Evolutionary conservation across 2,797 vertebrate species (phyloP).

Genomic region (Labroides dimidiatus): DNA sequence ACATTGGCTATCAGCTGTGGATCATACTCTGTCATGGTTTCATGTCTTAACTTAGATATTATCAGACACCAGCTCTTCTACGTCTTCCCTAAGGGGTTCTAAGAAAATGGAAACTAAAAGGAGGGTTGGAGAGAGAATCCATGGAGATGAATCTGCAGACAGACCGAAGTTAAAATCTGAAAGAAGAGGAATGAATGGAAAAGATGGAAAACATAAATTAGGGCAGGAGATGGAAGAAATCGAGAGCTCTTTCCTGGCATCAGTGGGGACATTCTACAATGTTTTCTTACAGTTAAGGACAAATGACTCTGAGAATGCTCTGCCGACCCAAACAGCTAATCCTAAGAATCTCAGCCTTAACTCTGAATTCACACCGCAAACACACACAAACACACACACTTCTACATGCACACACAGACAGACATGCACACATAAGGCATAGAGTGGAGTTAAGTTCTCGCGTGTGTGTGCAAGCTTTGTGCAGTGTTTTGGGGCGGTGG

Average conservation of each 20-base stretch:
- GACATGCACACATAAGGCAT: slow-evolving; percentile 2
- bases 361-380: slow-evolving; percentile 25
- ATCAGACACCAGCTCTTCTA: slow-evolving; percentile 54
- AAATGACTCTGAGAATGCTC: slow-evolving; percentile 18
- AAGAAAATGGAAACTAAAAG: slow-evolving; percentile 54
- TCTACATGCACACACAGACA: slow-evolving; percentile 1
- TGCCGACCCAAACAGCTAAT: slow-evolving; percentile 37
- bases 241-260: slow-evolving; percentile 31
- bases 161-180: slow-evolving; percentile 38
- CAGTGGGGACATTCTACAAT: slow-evolving; percentile 12
- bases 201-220: slow-evolving; percentile 39
- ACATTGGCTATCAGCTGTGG: slow-evolving; percentile 31
- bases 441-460: slow-evolving; percentile 16
- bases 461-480: slow-evolving; percentile 27
- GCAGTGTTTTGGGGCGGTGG: slow-evolving; percentile 12
- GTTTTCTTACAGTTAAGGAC: slow-evolving; percentile 5
- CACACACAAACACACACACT: slow-evolving; percentile 17
- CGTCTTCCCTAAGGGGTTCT: slow-evolving; percentile 59
- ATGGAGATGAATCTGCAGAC: slow-evolving; percentile 44
- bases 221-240: slow-evolving; percentile 43
- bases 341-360: slow-evolving; percentile 37
- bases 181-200: slow-evolving; percentile 11
- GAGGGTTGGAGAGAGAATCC: slow-evolving; percentile 26
- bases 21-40: slow-evolving; percentile 59
- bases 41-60: slow-evolving; percentile 56